Percentiles rank a stretch among this genome's conserved stretches.
Evolutionary conservation across 2,113 vertebrate genomes (phyloP).

Genomic region (Coturnix japonica): DNA sequence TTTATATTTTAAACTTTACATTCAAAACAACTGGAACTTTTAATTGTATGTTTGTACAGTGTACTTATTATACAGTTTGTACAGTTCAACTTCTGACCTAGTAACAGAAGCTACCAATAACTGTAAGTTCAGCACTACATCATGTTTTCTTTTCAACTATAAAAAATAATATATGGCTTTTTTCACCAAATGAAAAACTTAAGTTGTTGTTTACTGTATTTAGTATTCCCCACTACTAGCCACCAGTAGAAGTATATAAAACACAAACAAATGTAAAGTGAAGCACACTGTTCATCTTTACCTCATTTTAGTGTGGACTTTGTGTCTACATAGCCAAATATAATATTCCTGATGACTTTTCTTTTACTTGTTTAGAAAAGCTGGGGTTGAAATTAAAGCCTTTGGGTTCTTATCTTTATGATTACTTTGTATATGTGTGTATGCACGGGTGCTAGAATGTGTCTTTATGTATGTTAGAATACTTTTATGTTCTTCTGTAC

Average conservation of each 20-base stretch:
- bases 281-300: background rate
- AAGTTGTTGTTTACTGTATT: background rate
- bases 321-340: background rate
- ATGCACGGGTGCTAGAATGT: background rate
- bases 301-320: background rate
- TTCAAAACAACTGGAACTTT: background rate
- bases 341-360: background rate
- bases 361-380: background rate
- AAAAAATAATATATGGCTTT: background rate
- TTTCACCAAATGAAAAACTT: background rate
- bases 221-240: background rate
- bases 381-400: background rate
- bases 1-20: background rate
- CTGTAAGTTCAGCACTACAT: background rate
- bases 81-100: background rate
- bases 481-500: background rate
- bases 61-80: too few relatives aligned
- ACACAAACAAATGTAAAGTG: background rate
- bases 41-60: accelerated
- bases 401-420: too few relatives aligned
- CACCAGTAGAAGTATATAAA: background rate
- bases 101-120: background rate
- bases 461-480: too few relatives aligned
- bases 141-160: background rate
- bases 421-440: background rate